Conservation (phyloP, 2,888 invertebrate species). For the Callosobruchus maculatus region DNA sequence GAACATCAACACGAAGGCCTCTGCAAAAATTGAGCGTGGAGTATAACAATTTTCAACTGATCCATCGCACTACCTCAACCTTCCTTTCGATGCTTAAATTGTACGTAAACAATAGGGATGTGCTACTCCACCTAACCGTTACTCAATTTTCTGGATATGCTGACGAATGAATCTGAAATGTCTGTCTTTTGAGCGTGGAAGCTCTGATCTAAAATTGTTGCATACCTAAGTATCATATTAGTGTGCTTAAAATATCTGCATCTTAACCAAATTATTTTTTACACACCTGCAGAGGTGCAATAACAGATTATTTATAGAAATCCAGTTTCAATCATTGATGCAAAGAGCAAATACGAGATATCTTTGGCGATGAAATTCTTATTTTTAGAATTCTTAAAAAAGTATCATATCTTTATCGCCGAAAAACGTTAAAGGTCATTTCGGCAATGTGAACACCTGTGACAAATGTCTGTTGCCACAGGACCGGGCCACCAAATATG, state of each 20-base stretch:
- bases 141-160: no score
- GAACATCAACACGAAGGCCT: no score
- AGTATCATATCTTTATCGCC: background rate
- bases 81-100: no score
- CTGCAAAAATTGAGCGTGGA: no score
- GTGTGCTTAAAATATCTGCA: background rate
- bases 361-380: background rate
- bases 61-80: no score
- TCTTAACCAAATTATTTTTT: background rate
- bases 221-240: no score
- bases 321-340: background rate
- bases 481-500: background rate
- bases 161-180: no score
- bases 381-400: background rate
- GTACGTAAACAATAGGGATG: no score
- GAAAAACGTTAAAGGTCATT: background rate
- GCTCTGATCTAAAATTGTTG: no score
- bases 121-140: no score
- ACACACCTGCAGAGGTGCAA: background rate
- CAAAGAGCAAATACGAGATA: background rate
- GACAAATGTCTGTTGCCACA: background rate
- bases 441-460: background rate
- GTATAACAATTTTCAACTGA: no score
- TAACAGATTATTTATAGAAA: background rate
- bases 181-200: no score